Evolutionary conservation across 2,888 invertebrate species (phyloP).

Genomic region (Serripes groenlandicus): DNA sequence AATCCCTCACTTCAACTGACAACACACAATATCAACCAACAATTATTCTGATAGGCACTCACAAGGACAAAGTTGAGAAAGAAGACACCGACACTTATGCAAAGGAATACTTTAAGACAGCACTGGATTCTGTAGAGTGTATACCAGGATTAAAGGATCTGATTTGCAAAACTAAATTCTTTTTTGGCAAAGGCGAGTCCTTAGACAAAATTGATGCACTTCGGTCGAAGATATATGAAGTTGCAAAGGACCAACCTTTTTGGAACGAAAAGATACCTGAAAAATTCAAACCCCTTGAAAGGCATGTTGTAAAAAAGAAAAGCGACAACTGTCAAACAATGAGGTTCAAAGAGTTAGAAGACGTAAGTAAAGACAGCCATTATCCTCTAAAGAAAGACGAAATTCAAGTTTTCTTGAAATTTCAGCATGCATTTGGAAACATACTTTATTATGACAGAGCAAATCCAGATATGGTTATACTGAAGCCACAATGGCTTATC

Average conservation of each 20-base stretch:
- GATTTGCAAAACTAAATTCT: neutral
- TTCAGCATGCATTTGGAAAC: slow-evolving; percentile 55
- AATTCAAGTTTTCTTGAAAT: slow-evolving; percentile 27
- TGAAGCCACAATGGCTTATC: slow-evolving; percentile 55
- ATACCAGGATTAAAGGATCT: neutral
- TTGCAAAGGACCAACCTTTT: slow-evolving; percentile 35
- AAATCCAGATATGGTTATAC: slow-evolving; percentile 31
- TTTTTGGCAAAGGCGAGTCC: neutral
- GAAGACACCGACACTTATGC: slow-evolving; percentile 10
- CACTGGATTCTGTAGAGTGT: slow-evolving; percentile 50
- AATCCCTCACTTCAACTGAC: neutral
- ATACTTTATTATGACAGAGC: slow-evolving; percentile 44
- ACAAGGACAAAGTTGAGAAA: slow-evolving; percentile 52
- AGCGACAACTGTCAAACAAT: slow-evolving; percentile 39
- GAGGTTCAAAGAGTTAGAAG: slow-evolving; percentile 19
- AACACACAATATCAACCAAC: slow-evolving; percentile 25
- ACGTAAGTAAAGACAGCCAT: slow-evolving; percentile 23
- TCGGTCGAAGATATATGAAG: slow-evolving; percentile 23
- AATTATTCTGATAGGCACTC: slow-evolving; percentile 55
- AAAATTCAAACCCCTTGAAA: slow-evolving; percentile 47
- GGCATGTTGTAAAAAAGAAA: slow-evolving; percentile 31
- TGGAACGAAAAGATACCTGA: slow-evolving; percentile 49
- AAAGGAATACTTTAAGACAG: slow-evolving; percentile 42
- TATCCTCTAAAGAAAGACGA: slow-evolving; percentile 13
- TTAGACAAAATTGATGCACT: slow-evolving; percentile 29